Evolutionary conservation across 2,113 vertebrate genomes (phyloP), one percentile per base, ranked within the genome.

Genomic region (Notothenia coriiceps): DNA sequence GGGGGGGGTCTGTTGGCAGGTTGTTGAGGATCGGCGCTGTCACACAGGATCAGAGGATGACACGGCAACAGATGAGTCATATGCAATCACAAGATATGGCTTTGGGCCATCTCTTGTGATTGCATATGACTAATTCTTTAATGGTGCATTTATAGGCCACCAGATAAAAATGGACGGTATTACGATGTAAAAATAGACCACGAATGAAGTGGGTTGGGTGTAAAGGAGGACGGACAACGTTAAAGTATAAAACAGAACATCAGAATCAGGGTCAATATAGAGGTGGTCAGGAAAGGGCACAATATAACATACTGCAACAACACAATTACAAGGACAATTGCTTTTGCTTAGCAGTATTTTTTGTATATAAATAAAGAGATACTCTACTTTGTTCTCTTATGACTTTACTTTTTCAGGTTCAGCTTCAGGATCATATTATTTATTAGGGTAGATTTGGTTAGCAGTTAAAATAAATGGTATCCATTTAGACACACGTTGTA

Each of bases 131-230:
- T 70, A 52, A 79, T 77, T 81, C 47, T 79, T 83, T 84, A 76
- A 77, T 69, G 64, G 47, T 13, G n/a, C 63, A 46, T 77, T 86
- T 65, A 80, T 80, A 74, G 69, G 55, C 81, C 50, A 52, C 18
- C 9, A 6, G 64, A 77, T 68, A 62, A 84, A 82, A 70, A 71
- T 22, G 52, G 50, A 84, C 59, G 52, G 55, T 55, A 46, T 74
- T 44, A 49, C 18, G 35, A 20, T 65, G 35, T 60, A 85, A 90
- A 88, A 86, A 84, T 86, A 85, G 74, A 70, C 29, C 3, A 54
- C 10, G 13, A 47, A 47, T 73, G 43, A 22, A 50, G 35, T 54
- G 52, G 12, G 35, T 9, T 29, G 71, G 56, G 5, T 64, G 56
- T 20, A 22, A 75, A 75, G 71, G 14, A 69, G 74, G 14, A 69